Evolutionary conservation across 30 jellyfish, hydroid and myxozoan genomes (phyloP), one percentile per base, ranked within the genome.

Genomic region (Aurelia aurita complex sp. Pacific): DNA sequence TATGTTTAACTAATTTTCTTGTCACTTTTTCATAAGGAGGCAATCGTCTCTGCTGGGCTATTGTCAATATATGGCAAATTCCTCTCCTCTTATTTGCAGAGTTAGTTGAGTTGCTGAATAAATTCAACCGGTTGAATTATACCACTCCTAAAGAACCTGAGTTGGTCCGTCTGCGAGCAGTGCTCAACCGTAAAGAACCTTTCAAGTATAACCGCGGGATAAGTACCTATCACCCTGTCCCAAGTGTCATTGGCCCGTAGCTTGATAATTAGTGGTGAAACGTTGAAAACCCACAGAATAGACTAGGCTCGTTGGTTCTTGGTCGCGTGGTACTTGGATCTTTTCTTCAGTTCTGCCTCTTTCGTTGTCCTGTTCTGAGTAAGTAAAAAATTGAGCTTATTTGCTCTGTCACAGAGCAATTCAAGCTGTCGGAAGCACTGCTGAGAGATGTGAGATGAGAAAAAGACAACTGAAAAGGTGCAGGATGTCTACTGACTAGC

Each of bases 161-260:
- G 32, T 9, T 16, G 92, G 82, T 73, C 80, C 92, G 73, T 82
- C 86, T 60, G 86, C 92, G 92, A 82, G 92, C 85, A 82, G 92
- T 65, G 71, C 35, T 50, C 92, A 73, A 82, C 92, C 73, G 92
- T 70, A 71, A 84, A 63, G 87, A 74, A 34, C 87, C 42, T 32
- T 51, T 62, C 34, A 65, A 16, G 15, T 17, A 64, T 64, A 65
- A 35, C 79, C 82, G 74, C 80, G 35, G 87, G 93, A 63, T 84
- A 84, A 84, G 87, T 73, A 84, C 74, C 63, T 40, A 18, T 61
- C 11, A 16, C 52, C 74, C 64, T 52, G 81, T 46, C 82, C 29
- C 59, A 14, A 84, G 19, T 74, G 85, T 74, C 85, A 51, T 17
- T 69, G 17, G 72, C 23, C 76, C 63, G 93, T 73, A 84, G 75